Percentiles rank a stretch among this genome's conserved stretches.
Evolutionary conservation across 1,140 invertebrate genomes (phyloP).

Genomic region (Bacillus rossius): DNA sequence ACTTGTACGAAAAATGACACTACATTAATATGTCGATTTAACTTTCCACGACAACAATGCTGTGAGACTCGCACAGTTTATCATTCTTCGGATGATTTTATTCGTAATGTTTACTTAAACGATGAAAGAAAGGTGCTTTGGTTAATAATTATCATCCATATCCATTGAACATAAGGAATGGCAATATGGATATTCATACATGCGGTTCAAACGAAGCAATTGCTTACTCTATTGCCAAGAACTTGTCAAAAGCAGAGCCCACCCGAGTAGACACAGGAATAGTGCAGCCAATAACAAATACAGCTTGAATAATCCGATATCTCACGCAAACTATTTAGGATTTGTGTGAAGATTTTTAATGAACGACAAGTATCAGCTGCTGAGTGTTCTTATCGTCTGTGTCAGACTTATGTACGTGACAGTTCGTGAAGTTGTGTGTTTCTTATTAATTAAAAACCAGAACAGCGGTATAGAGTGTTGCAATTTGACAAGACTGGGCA

Average conservation of each 20-base stretch:
- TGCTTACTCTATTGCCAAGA: slow-evolving; percentile 40
- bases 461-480: no score
- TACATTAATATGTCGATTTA: slow-evolving; percentile 13
- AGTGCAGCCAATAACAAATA: slow-evolving; percentile 28
- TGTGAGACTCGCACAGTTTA: slow-evolving; percentile 13
- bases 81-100: slow-evolving; percentile 21
- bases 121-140: slow-evolving; percentile 13
- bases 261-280: slow-evolving; percentile 22
- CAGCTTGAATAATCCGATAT: slow-evolving; percentile 22
- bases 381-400: slow-evolving; percentile 34
- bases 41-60: slow-evolving; percentile 21
- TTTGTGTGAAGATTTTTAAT: slow-evolving; percentile 22
- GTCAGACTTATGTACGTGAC: slow-evolving; percentile 30
- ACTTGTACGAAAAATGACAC: slow-evolving; percentile 21
- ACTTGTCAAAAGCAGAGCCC: slow-evolving; percentile 38
- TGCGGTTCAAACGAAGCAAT: slow-evolving; percentile 35
- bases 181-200: slow-evolving; percentile 37
- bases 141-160: slow-evolving; percentile 33
- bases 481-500: no score
- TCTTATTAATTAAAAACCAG: slow-evolving; percentile 35
- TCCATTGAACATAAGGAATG: slow-evolving; percentile 30
- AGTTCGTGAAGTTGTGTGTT: slow-evolving; percentile 32
- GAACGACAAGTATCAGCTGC: slow-evolving; percentile 29
- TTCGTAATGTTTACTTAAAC: slow-evolving; percentile 16
- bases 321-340: slow-evolving; percentile 30